Evolutionary conservation across 2,797 vertebrate species (phyloP).

Genomic region (Coendou prehensilis): DNA sequence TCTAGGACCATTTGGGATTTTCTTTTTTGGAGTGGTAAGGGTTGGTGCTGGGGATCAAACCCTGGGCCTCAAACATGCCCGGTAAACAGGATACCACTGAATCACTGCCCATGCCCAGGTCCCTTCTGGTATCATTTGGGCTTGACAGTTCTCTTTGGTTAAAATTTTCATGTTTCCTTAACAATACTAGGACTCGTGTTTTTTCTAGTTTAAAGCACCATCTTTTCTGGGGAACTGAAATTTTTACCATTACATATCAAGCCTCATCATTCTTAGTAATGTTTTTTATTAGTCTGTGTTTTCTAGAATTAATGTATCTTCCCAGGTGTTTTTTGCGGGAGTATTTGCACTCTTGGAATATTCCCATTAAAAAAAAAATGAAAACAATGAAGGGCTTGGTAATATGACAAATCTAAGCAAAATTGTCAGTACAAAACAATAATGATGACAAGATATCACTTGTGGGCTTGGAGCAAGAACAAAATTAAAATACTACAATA

Average conservation of each 20-base stretch:
- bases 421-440: constrained; percentile 2
- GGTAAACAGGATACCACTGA: too few relatives aligned
- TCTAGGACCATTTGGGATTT: not conserved
- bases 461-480: constrained; percentile 16
- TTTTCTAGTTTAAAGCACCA: not conserved
- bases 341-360: not conserved
- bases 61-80: too few relatives aligned
- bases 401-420: constrained; percentile 23
- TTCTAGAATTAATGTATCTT: not conserved
- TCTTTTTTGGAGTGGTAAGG: too few relatives aligned
- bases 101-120: too few relatives aligned
- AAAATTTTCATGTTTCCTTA: constrained; percentile 3
- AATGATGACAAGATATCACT: not conserved
- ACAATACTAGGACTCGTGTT: not conserved
- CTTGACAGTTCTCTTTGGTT: constrained; percentile 26
- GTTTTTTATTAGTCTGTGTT: not conserved
- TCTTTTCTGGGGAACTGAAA: not conserved
- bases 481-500: constrained; percentile 33
- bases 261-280: constrained; percentile 25
- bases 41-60: too few relatives aligned
- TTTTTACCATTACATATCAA: constrained; percentile 7
- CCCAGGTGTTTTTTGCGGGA: not conserved
- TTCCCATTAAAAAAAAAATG: not conserved
- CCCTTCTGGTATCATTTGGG: not conserved
- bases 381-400: not conserved